Conservation (phyloP, 1,140 invertebrate species). For the Trypoxylus dichotomus region DNA sequence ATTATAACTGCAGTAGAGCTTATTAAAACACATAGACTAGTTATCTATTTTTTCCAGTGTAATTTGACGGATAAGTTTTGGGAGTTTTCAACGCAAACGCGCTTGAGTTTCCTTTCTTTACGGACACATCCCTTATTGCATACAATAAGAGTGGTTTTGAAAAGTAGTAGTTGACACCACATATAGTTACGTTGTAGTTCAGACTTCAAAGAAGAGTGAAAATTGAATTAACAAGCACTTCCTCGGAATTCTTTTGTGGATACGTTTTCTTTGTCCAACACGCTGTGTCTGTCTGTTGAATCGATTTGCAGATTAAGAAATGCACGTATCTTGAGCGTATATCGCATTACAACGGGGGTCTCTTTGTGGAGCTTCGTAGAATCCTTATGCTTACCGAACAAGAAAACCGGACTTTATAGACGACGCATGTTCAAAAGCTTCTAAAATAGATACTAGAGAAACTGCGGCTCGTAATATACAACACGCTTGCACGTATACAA, state of each 20-base stretch:
- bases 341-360: background rate
- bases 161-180: too few species aligned
- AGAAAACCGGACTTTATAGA: background rate
- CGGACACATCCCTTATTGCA: too few species aligned
- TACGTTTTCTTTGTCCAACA: background rate
- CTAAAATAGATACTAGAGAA: background rate
- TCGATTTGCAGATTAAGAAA: constrained; percentile 24
- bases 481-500: background rate
- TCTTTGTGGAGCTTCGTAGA: constrained; percentile 5
- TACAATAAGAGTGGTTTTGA: too few species aligned
- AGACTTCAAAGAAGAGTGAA: background rate
- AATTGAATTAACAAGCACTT: background rate
- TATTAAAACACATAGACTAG: too few species aligned
- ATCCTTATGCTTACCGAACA: background rate
- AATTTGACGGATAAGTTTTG: too few species aligned
- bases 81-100: too few species aligned
- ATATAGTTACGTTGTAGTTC: too few species aligned
- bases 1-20: too few species aligned
- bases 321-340: background rate
- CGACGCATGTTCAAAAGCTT: background rate
- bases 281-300: background rate
- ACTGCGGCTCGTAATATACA: background rate
- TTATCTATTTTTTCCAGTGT: too few species aligned
- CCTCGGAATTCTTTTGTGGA: background rate
- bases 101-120: too few species aligned